phyloP scores from a whole-genome alignment of 2,888 invertebrate species.

The Hirtodrosophila cameraria region DNA sequence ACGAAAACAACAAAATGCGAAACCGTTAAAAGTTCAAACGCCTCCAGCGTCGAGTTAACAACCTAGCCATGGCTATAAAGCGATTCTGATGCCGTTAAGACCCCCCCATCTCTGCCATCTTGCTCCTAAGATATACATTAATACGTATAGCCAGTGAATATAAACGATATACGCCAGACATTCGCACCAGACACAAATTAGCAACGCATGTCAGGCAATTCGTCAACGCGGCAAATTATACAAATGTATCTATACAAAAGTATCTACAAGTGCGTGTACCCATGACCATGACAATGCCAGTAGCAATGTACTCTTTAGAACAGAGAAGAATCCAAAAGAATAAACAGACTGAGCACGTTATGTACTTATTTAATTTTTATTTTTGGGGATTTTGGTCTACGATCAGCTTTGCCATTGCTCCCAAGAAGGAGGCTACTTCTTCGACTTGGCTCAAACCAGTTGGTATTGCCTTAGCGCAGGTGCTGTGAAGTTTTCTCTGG shows the following conservation, averaged over 20 bases:
- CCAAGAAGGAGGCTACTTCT: slow-evolving; percentile 5
- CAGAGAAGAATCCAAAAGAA: neutral
- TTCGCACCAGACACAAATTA: slow-evolving; percentile 55
- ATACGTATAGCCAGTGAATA: slow-evolving; percentile 8
- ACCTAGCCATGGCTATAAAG: slow-evolving; percentile 40
- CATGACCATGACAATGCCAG: slow-evolving; percentile 49
- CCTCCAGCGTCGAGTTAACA: slow-evolving; percentile 59
- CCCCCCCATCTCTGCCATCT: too few species aligned
- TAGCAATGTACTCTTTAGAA: neutral
- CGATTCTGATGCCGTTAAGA: slow-evolving; percentile 12
- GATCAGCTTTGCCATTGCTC: neutral
- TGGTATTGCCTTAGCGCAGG: slow-evolving; percentile 49
- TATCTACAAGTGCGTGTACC: slow-evolving; percentile 43
- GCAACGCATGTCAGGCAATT: slow-evolving; percentile 61
- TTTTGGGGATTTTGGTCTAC: slow-evolving; percentile 3
- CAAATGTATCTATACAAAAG: slow-evolving; percentile 26
- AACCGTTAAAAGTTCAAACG: slow-evolving; percentile 73
- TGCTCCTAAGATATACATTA: neutral
- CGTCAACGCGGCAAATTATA: slow-evolving; percentile 36
- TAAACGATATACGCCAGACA: slow-evolving; percentile 25
- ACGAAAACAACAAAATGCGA: slow-evolving; percentile 51
- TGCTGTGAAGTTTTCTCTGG: slow-evolving; percentile 41
- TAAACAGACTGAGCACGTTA: slow-evolving; percentile 1
- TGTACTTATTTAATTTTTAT: slow-evolving; percentile 25
- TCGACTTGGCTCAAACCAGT: slow-evolving; percentile 53